Conservation (phyloP, 2,888 invertebrate genomes). For the Blomia tropicalis region DNA sequence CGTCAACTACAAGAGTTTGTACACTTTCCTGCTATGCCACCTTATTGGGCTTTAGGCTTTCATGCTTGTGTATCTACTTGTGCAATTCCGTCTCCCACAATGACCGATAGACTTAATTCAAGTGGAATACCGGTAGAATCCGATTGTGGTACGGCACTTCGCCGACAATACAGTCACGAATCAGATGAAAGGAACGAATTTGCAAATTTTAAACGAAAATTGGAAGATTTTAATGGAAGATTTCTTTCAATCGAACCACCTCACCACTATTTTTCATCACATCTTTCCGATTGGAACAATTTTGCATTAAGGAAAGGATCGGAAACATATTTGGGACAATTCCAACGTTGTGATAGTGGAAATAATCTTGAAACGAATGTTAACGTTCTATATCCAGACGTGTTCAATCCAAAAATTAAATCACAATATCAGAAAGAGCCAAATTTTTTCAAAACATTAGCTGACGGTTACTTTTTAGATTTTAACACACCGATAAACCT, state of each 20-base stretch:
- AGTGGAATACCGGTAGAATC: slow-evolving; percentile 54
- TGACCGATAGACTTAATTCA: slow-evolving; percentile 48
- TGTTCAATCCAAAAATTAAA: not conserved
- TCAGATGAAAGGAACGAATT: not conserved
- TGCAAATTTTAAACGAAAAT: not conserved
- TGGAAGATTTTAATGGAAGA: not conserved
- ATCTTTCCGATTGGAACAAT: not conserved
- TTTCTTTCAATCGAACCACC: not conserved
- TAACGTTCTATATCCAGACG: not conserved
- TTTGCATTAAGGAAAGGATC: not conserved
- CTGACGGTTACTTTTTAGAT: slow-evolving; percentile 12
- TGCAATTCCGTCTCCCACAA: slow-evolving; percentile 48
- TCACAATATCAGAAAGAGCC: not conserved
- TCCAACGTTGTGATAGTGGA: not conserved
- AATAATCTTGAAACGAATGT: not conserved
- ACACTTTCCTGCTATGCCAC: slow-evolving; percentile 62
- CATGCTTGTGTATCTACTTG: slow-evolving; percentile 57
- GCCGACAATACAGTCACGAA: not conserved
- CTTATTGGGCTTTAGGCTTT: slow-evolving; percentile 74
- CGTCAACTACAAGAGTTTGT: slow-evolving; percentile 47
- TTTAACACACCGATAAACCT: slow-evolving; percentile 19
- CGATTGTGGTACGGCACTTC: slow-evolving; percentile 23
- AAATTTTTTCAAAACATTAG: not conserved
- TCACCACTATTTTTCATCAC: not conserved
- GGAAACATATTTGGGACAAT: not conserved